Evolutionary conservation across 30 jellyfish, hydroid and myxozoan genomes (phyloP), one percentile per base, ranked within the genome.

Genomic region (Cassiopea andromeda): DNA sequence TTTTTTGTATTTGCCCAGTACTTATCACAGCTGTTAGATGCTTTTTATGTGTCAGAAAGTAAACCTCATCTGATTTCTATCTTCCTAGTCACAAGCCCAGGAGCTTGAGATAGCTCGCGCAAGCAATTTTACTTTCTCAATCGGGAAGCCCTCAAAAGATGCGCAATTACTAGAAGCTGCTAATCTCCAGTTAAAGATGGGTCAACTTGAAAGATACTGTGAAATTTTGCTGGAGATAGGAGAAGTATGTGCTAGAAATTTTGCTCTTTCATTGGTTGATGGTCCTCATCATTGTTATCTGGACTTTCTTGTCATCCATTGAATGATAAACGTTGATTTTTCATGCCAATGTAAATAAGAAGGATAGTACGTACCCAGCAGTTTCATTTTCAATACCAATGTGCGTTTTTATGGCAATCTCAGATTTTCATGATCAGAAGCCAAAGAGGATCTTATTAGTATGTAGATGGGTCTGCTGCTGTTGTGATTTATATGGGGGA

Each of bases 161-260:
- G 87, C 91, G 60, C 84, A 80, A 80, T 73, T 92, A 27, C 60
- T 92, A 27, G 81, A 92, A 70, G 98, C 98, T 3, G 96, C 98
- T n/a, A 91, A 88, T 17, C 80, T 92, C 75, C 96, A 92, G 38
- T 15, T 88, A 72, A 85, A 83, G 46, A 84, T 92, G 85, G 98
- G 98, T 1, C 97, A 92, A 71, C 77, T 92, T 44, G 98, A 92
- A 83, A 58, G 96, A 92, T 92, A 87, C 48, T 92, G 98, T 58
- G 98, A 92, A 72, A 92, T 92, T 17, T 81, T 92, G 98, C 94
- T 92, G 2, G 98, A 92, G 67, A 58, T 92, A 44, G 94, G 94
- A 16, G 78, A 92, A 88, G 98, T 92, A 82, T 54, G 59, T 0
- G 14, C n/a, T 48, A 18, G 48, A 44, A 1, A 27, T 82, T 66